Conservation (phyloP, 2,888 invertebrate species). For the Drosophila demipolita region DNA sequence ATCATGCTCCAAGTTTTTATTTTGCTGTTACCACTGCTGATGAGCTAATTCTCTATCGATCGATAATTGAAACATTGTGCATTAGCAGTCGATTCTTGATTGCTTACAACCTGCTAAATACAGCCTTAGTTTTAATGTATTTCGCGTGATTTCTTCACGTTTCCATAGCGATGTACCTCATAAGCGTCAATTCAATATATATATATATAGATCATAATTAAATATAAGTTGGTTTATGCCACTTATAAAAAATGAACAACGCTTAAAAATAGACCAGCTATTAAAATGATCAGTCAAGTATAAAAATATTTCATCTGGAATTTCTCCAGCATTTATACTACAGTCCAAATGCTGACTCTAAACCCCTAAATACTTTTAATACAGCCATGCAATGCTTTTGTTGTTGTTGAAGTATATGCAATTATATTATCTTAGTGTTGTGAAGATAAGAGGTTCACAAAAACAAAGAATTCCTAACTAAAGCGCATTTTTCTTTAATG, state of each 20-base stretch:
- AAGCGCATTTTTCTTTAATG: neutral
- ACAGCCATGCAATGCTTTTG: neutral
- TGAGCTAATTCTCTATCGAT: constrained; percentile 53
- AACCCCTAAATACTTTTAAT: constrained; percentile 4
- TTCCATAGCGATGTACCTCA: neutral
- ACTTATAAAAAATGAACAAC: constrained; percentile 9
- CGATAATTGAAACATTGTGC: constrained; percentile 52
- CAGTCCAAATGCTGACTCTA: constrained; percentile 35
- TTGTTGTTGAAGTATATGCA: constrained; percentile 19
- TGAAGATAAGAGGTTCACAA: constrained; percentile 13
- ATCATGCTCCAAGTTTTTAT: constrained; percentile 22
- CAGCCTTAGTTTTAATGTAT: constrained; percentile 5
- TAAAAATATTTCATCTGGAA: constrained; percentile 17
- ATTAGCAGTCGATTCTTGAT: neutral
- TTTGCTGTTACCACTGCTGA: constrained; percentile 14
- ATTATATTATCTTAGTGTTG: constrained; percentile 20
- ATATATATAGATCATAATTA: neutral
- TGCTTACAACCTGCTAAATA: neutral
- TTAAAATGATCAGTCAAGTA: constrained; percentile 34
- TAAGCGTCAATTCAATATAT: neutral
- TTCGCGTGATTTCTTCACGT: constrained; percentile 8
- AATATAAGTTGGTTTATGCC: neutral
- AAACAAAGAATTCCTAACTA: neutral
- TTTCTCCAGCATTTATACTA: constrained; percentile 34
- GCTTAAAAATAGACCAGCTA: constrained; percentile 22